phyloP scores from a whole-genome alignment of 2,113 vertebrate genomes.

The Prolemur simus region DNA sequence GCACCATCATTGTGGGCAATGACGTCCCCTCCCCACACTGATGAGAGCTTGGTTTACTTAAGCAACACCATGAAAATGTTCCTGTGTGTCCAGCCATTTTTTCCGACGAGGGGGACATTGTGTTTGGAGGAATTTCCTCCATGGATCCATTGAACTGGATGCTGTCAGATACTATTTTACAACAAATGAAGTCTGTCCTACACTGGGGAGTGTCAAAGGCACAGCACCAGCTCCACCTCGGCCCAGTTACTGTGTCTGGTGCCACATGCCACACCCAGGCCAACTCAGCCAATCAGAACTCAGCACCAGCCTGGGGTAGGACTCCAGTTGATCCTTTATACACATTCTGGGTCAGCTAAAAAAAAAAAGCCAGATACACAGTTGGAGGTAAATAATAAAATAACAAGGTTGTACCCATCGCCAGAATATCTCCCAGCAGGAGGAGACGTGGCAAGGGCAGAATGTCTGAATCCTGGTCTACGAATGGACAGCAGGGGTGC shows the following conservation, averaged over 20 bases:
- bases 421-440: background rate
- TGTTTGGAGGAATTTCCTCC: background rate
- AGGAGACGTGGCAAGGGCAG: background rate
- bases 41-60: background rate
- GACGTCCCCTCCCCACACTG: background rate
- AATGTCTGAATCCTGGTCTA: background rate
- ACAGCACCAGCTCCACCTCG: background rate
- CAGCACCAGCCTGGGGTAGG: background rate
- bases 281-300: background rate
- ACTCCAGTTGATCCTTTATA: background rate
- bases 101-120: background rate
- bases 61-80: accelerated
- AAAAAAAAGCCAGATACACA: background rate
- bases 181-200: background rate
- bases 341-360: too few relatives aligned
- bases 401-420: background rate
- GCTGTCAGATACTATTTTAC: background rate
- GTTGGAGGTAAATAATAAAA: background rate
- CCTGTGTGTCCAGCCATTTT: background rate
- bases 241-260: accelerated
- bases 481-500: background rate
- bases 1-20: too few relatives aligned
- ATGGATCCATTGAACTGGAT: accelerated
- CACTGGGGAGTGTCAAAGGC: background rate
- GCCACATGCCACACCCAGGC: background rate